phyloP scores from a whole-genome alignment of 2,888 invertebrate genomes.

The Archaeoteleia sp. region DNA sequence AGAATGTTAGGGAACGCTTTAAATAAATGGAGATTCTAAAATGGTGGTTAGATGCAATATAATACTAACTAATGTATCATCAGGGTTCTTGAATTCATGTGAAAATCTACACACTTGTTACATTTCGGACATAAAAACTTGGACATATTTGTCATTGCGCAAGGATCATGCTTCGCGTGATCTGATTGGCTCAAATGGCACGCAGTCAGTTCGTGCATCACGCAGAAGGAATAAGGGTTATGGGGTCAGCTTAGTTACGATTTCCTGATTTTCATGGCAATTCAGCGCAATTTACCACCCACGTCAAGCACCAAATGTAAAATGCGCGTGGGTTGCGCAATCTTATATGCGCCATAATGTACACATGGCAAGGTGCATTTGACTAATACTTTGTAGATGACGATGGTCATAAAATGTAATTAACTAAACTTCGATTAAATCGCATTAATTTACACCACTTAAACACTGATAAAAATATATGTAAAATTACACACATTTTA shows the following conservation, averaged over 20 bases:
- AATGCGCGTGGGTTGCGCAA: slow-evolving; percentile 65
- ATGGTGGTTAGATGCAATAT: no score
- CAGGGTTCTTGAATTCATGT: neutral
- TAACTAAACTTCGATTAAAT: slow-evolving; percentile 29
- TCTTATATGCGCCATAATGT: slow-evolving; percentile 42
- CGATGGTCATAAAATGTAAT: slow-evolving; percentile 34
- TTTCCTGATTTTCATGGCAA: slow-evolving; percentile 70
- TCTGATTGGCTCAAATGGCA: slow-evolving; percentile 12
- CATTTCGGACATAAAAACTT: neutral
- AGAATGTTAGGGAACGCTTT: no score
- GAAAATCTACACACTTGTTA: neutral
- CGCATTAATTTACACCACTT: slow-evolving; percentile 10
- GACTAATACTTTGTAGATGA: slow-evolving; percentile 44
- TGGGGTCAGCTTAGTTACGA: slow-evolving; percentile 50
- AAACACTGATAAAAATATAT: no score
- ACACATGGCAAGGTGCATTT: slow-evolving; percentile 47
- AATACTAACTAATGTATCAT: no score
- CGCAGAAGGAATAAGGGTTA: slow-evolving; percentile 11
- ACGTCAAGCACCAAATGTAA: slow-evolving; percentile 60
- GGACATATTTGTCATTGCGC: neutral
- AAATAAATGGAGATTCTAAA: no score
- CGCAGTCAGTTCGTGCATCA: slow-evolving; percentile 9
- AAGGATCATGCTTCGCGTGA: neutral
- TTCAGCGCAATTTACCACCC: slow-evolving; percentile 70
- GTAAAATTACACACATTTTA: no score